Base-by-base conservation (phyloP, 64 coral and sea anemone genomes). In the Acropora tenuis region DNA sequence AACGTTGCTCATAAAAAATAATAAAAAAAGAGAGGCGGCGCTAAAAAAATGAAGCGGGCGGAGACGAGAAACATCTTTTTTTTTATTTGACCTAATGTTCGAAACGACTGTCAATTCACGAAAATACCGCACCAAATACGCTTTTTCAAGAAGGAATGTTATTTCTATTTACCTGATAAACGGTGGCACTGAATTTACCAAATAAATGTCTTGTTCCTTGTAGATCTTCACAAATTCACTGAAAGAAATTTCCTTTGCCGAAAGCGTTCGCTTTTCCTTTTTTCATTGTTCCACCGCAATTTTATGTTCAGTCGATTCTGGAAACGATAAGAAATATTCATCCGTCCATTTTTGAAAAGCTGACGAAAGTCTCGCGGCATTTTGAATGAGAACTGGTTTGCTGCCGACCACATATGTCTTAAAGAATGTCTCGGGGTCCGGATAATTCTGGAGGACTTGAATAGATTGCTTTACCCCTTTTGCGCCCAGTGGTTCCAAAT, bases 151-250 rank as follows among this genome's bases (percentile, higher is more conserved):
- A 30, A 30, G 30, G 30, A 30, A 30, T 30, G 30, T 30, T 30
- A 30, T 30, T 30, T 30, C 30, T 20, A 71, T 59, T 75, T 88
- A 95, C 93, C 89, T 89, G 41, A 99, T 41, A 89, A 96, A 96
- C 20, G 89, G 73, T 9, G 97, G 97, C 8, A 99, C 88, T 57
- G 76, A 73, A 60, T 91, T 93, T 13, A 99, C 97, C 88, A 99
- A 83, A 89, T 99, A 99, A 46, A 96, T 75, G 60, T 99, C 86
- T 77, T 96, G 78, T 9, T 74, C 53, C 61, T 18, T 86, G 75
- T 99, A 99, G 5, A 80, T 74, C 43, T 88, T 59, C 41, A 99
- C 78, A 61, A 93, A 99, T 45, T 86, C 78, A 68, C 84, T 90
- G 76, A 99, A 96, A 7, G 94, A 74, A 6, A 96, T 58, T 17